A percentile compares a stretch with the other conserved stretches of the same genome.
phyloP scores from a whole-genome alignment of 2,113 vertebrate species.

The Xenopus tropicalis region DNA sequence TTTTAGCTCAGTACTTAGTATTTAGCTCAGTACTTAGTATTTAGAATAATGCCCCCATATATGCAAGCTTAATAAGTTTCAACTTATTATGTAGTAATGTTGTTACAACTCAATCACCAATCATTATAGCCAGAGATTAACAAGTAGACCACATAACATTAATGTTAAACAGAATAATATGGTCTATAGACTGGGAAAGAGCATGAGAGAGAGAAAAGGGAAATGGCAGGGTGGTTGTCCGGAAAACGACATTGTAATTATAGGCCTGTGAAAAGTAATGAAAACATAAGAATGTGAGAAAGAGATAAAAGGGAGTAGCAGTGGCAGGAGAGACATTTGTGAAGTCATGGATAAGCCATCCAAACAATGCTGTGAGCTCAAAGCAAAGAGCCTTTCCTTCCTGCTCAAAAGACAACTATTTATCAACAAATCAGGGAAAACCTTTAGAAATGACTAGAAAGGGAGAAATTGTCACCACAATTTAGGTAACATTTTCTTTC shows the following conservation, averaged over 20 bases:
- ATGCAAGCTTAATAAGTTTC: too few species aligned
- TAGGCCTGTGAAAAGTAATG: constrained; percentile 15
- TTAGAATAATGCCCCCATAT: too few species aligned
- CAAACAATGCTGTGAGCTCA: constrained; percentile 32
- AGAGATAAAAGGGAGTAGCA: constrained; percentile 13
- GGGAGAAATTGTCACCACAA: too few species aligned
- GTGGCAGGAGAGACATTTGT: constrained; percentile 8
- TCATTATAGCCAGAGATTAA: background rate
- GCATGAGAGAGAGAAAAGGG: constrained; percentile 1
- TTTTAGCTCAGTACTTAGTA: too few species aligned
- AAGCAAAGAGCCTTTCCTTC: constrained; percentile 25
- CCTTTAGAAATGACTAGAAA: background rate
- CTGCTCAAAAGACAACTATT: constrained; percentile 13
- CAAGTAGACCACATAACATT: background rate
- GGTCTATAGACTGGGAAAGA: background rate
- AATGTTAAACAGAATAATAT: background rate
- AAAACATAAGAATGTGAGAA: constrained; percentile 32
- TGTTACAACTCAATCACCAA: background rate
- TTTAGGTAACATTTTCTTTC: too few species aligned
- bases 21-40: too few species aligned
- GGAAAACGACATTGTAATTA: constrained; percentile 35
- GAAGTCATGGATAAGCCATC: background rate
- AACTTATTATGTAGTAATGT: too few species aligned
- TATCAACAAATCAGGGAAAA: constrained; percentile 11
- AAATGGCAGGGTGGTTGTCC: constrained; percentile 32